phyloP scores from a whole-genome alignment of 2,113 vertebrate species.

The Lepidothrix coronata region DNA sequence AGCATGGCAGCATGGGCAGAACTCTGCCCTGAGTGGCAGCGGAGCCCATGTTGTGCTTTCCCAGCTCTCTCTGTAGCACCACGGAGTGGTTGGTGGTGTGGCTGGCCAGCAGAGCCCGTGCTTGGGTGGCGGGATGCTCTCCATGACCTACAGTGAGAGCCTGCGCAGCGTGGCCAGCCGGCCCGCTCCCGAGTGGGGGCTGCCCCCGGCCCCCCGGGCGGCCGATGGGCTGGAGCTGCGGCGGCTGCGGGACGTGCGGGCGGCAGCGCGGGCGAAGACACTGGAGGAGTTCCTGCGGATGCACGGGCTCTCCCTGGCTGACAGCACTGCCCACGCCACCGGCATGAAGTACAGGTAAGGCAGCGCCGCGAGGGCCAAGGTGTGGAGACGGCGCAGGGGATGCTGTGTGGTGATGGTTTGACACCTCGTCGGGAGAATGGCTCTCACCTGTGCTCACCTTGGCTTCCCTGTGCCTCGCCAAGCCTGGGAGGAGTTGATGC shows the following conservation, averaged over 20 bases:
- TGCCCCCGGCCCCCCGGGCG: constrained; percentile 80
- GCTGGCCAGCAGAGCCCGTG: constrained; percentile 77
- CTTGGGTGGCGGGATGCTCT: constrained; percentile 86
- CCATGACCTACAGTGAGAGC: constrained; percentile 96
- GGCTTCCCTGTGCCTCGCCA: accelerated
- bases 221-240: constrained; percentile 85
- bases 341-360: constrained; percentile 99
- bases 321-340: constrained; percentile 87
- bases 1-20: accelerated
- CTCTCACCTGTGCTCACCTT: background rate
- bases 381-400: background rate
- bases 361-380: background rate
- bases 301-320: constrained; percentile 91
- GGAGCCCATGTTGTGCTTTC: background rate
- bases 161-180: constrained; percentile 91
- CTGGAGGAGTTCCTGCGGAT: constrained; percentile 97
- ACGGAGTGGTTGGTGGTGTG: constrained; percentile 18
- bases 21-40: background rate
- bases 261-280: constrained; percentile 88
- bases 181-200: constrained; percentile 91
- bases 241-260: constrained; percentile 88
- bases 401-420: background rate
- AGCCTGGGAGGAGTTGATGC: background rate
- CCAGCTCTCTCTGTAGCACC: constrained; percentile 2
- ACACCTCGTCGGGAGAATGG: background rate